phyloP scores from a whole-genome alignment of 2,797 vertebrate genomes.

The Podarcis lilfordi region DNA sequence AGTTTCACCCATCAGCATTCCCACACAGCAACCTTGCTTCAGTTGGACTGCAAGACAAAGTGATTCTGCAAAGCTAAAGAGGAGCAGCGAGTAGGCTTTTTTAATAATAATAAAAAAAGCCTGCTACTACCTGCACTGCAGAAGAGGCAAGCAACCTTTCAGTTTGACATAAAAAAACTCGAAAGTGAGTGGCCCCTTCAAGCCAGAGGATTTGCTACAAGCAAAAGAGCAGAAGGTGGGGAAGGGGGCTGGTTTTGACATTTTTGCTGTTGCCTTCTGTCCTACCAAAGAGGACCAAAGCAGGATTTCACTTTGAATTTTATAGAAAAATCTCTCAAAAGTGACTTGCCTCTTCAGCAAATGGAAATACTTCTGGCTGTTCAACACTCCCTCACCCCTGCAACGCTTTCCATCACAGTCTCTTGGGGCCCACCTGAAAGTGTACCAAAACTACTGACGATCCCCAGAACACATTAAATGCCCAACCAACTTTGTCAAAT shows the following conservation, averaged over 20 bases:
- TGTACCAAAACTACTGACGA: not conserved
- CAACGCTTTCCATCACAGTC: not conserved
- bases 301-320: not conserved
- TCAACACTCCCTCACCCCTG: not conserved
- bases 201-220: not conserved
- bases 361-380: not conserved
- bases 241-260: too few relatives aligned
- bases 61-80: not conserved
- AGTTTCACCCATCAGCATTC: constrained; percentile 29
- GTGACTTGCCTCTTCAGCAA: not conserved
- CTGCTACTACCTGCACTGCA: not conserved
- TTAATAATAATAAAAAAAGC: not conserved
- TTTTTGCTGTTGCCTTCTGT: too few relatives aligned
- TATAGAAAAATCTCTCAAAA: not conserved
- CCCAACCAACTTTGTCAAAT: too few relatives aligned
- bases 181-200: not conserved
- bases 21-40: constrained; percentile 1
- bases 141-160: not conserved
- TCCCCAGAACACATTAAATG: not conserved
- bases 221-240: not conserved
- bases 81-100: not conserved
- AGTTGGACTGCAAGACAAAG: not conserved
- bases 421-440: not conserved
- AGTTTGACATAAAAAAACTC: not conserved
- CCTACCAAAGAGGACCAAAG: not conserved